Evolutionary conservation across 2,113 vertebrate species (phyloP).

Genomic region (Anser brachyrhynchus): DNA sequence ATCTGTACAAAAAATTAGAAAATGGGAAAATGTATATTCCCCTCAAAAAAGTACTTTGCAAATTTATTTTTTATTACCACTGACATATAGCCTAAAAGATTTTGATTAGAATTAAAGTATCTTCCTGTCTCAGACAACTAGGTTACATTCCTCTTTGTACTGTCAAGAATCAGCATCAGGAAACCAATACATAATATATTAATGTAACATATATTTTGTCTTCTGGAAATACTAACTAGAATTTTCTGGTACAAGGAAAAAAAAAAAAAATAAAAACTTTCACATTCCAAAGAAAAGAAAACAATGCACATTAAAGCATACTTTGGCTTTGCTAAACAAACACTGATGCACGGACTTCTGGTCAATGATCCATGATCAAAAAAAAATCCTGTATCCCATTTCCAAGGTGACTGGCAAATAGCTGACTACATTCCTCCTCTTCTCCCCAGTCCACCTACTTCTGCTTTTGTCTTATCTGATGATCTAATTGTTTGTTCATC

Average conservation of each 20-base stretch:
- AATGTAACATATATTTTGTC: not conserved
- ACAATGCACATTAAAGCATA: not conserved
- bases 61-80: not conserved
- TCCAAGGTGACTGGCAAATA: not conserved
- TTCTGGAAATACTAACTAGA: not conserved
- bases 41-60: not conserved
- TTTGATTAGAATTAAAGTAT: not conserved
- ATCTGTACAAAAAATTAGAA: not conserved
- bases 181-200: not conserved
- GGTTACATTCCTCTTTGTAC: not conserved
- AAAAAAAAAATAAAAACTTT: not conserved
- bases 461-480: not conserved
- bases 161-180: not conserved
- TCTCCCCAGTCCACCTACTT: not conserved
- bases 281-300: not conserved
- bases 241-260: not conserved
- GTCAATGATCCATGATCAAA: not conserved
- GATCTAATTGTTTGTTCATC: not conserved
- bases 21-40: not conserved
- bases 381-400: not conserved
- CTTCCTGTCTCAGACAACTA: not conserved
- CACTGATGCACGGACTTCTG: not conserved
- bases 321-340: not conserved
- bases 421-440: not conserved
- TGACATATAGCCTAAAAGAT: not conserved